Evolutionary conservation across 2,888 invertebrate species (phyloP), one percentile per base, ranked within the genome.

Genomic region (Idaea aversata): DNA sequence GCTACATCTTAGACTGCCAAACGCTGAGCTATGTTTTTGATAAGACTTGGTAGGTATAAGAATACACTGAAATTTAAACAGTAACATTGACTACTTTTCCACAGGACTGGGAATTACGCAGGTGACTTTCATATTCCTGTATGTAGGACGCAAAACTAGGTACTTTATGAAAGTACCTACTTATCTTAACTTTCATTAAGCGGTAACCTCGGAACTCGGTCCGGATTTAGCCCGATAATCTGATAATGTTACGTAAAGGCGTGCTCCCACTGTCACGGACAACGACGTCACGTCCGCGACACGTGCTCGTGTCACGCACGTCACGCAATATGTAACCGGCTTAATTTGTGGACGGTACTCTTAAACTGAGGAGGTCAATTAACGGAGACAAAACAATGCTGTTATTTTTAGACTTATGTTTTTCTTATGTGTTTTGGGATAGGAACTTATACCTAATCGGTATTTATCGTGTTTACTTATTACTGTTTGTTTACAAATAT

Each of bases 241-340:
- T 68, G 64, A 57, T 57, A 60, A 47, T 47, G 72, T 70, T 67
- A 62, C 61, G 68, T 73, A 72, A 72, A 69, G 74, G 72, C 68
- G 72, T 74, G 70, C 61, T 63, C 69, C 57, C 70, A 68, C 69
- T 78, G 82, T 84, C 84, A 85, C 82, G 82, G 79, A 80, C 75
- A 79, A 79, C 77, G 75, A 76, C 74, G 81, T 88, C 89, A 90
- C 88, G 90, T 88, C 74, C 73, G 66, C 64, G 71, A 82, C 88
- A 84, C 88, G 88, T 87, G 88, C 84, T 78, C 72, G 77, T 74
- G 81, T 86, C 87, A 84, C 83, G 87, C 72, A 70, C 72, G 76
- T 77, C 83, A 82, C 81, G 82, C 79, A 77, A 77, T 73, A 69
- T 77, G 75, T 71, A 77, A 70, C 72, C 72, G 75, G 72, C 75